Percentiles rank a stretch among this genome's conserved stretches.
Conservation (phyloP, 2,113 vertebrate species). For the Vidua macroura region DNA sequence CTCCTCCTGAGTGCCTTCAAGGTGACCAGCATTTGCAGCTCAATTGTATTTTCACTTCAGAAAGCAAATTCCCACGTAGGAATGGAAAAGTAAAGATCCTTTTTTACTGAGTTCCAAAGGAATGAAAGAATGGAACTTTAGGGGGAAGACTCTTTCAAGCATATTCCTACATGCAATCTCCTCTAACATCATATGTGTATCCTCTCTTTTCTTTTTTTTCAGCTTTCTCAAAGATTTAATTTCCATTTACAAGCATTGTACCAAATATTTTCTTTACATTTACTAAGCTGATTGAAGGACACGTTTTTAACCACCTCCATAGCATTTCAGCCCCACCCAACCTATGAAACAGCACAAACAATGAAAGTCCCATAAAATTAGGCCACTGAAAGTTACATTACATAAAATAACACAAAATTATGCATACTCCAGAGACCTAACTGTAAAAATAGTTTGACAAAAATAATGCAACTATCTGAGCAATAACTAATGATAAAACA, state of each 20-base stretch:
- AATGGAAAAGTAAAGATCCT: neutral
- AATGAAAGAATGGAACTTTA: neutral
- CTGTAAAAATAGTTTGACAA: neutral
- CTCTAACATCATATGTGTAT: neutral
- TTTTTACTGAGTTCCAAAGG: neutral
- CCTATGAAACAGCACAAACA: neutral
- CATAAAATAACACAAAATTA: neutral
- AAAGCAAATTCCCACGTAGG: neutral
- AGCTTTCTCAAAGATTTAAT: neutral
- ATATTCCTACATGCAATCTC: rapidly evolving
- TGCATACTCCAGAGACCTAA: neutral
- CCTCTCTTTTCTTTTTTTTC: neutral
- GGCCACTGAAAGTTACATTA: neutral
- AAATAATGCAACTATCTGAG: neutral
- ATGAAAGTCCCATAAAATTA: neutral
- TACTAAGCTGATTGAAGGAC: neutral
- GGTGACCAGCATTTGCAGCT: neutral
- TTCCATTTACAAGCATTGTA: neutral
- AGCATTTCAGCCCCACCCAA: neutral
- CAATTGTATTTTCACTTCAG: neutral
- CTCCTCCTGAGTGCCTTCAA: neutral
- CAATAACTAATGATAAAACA: neutral
- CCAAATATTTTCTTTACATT: neutral
- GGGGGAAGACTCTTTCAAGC: neutral
- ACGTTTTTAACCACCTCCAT: neutral